phyloP scores from a whole-genome alignment of 2,797 vertebrate species.

The Masticophis lateralis region DNA sequence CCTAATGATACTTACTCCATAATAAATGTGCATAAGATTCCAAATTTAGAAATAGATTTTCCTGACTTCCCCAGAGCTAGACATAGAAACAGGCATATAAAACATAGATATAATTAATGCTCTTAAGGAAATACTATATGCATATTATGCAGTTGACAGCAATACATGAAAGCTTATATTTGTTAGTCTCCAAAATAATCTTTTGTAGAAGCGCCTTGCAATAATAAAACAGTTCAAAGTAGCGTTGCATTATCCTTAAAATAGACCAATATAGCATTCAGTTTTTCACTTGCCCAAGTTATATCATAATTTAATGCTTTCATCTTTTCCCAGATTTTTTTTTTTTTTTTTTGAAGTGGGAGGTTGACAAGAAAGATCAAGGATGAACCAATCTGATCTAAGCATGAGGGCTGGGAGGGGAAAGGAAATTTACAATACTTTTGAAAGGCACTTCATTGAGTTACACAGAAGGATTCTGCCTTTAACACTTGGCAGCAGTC shows the following conservation, averaged over 20 bases:
- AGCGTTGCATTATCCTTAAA: neutral
- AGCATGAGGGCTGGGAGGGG: too few relatives aligned
- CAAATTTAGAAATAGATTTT: neutral
- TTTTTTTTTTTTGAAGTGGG: neutral
- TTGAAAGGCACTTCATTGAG: neutral
- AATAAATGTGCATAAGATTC: neutral
- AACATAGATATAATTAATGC: neutral
- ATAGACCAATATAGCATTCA: neutral
- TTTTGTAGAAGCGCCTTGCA: neutral
- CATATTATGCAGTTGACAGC: neutral
- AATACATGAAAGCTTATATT: neutral
- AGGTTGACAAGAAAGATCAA: neutral
- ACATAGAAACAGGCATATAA: neutral
- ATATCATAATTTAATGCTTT: neutral
- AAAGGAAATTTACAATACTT: too few relatives aligned
- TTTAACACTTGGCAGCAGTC: neutral
- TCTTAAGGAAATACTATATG: neutral
- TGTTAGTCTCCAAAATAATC: neutral
- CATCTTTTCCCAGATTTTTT: neutral
- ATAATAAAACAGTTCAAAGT: neutral
- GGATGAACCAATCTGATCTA: neutral
- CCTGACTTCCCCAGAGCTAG: neutral
- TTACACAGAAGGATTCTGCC: neutral
- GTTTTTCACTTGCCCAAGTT: neutral
- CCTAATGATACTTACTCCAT: neutral